These are phyloP conservation scores for Aporophyla nigra DNA, from an alignment of 2,888 invertebrate genomes.

Conservation along the genomic window DNA sequence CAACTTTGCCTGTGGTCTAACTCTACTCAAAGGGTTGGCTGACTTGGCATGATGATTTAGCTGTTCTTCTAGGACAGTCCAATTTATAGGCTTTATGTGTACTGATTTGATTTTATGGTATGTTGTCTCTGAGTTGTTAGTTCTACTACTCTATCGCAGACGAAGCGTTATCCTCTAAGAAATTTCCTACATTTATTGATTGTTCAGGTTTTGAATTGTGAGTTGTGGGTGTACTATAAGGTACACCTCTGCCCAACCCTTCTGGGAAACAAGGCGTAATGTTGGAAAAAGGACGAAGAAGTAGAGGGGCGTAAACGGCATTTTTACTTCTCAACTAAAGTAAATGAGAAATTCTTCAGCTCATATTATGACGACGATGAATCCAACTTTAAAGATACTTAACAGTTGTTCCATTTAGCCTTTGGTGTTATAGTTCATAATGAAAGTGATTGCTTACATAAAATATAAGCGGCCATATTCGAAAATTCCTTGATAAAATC, in stretches of 20 bases:
- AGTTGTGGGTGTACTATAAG: too few relatives aligned
- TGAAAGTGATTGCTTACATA: constrained; percentile 53
- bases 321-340: neutral
- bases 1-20: neutral
- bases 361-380: neutral
- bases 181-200: too few relatives aligned
- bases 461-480: constrained; percentile 46
- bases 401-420: constrained; percentile 27
- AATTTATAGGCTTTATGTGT: neutral
- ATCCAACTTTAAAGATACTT: constrained; percentile 16
- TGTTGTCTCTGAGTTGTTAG: too few relatives aligned
- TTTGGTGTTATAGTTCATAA: constrained; percentile 38
- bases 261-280: too few relatives aligned
- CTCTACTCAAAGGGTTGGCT: neutral
- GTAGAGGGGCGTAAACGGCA: neutral
- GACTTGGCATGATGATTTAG: neutral
- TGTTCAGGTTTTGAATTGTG: too few relatives aligned
- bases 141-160: too few relatives aligned
- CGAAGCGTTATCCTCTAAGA: too few relatives aligned
- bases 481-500: constrained; percentile 63
- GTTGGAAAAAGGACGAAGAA: neutral
- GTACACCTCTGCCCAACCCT: too few relatives aligned
- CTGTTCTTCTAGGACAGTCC: neutral
- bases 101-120: too few relatives aligned
- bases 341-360: neutral